phyloP scores from a whole-genome alignment of 2,113 vertebrate genomes.

The Catharus minimus region DNA sequence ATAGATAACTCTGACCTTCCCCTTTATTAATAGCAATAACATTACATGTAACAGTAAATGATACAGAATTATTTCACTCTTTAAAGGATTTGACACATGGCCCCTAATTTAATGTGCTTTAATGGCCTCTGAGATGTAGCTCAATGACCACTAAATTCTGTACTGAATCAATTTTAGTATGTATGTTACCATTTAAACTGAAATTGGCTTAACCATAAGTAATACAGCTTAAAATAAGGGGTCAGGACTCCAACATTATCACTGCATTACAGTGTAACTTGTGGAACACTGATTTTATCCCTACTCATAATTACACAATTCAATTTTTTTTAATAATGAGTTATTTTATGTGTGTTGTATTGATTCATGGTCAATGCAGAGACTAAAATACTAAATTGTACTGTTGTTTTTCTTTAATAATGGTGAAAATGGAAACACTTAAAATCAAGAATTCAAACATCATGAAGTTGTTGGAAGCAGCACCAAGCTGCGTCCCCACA shows the following conservation, averaged over 20 bases:
- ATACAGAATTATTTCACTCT: neutral
- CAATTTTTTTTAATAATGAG: neutral
- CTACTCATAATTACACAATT: neutral
- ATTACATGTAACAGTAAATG: neutral
- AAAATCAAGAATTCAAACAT: slow-evolving; percentile 85
- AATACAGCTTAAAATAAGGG: neutral
- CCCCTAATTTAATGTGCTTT: neutral
- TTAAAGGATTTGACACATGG: neutral
- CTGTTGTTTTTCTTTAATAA: slow-evolving; percentile 2
- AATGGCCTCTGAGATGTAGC: neutral
- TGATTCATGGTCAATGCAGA: neutral
- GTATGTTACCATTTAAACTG: neutral
- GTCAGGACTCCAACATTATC: neutral
- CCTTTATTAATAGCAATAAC: neutral
- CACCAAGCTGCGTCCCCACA: slow-evolving; percentile 60
- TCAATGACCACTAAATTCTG: neutral
- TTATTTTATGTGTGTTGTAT: neutral
- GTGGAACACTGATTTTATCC: neutral
- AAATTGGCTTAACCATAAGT: neutral
- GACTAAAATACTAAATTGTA: neutral
- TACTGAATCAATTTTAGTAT: neutral
- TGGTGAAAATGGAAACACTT: slow-evolving; percentile 21
- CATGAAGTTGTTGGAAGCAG: slow-evolving; percentile 83
- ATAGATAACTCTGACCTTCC: neutral
- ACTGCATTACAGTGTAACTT: neutral